Percentiles rank a stretch among this genome's conserved stretches.
phyloP scores from a whole-genome alignment of 1,140 invertebrate species.

The Procambarus clarkii region DNA sequence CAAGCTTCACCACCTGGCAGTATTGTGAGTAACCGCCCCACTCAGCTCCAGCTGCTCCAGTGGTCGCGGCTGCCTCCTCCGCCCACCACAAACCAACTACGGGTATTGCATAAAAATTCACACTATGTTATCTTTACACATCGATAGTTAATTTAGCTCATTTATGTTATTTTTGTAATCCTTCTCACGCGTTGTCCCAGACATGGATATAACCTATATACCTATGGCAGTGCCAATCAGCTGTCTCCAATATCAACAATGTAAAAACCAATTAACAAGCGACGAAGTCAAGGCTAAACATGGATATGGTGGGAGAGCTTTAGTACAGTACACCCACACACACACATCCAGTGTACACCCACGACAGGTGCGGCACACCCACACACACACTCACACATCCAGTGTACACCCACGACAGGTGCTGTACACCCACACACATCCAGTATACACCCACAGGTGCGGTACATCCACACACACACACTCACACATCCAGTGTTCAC shows the following conservation, averaged over 20 bases:
- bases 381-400: not conserved
- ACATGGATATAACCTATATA: slow-evolving; percentile 37
- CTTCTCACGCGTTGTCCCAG: slow-evolving; percentile 25
- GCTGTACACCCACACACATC: not conserved
- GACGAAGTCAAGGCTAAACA: slow-evolving; percentile 28
- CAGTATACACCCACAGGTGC: not conserved
- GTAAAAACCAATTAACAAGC: slow-evolving; percentile 21
- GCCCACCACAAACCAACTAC: not conserved
- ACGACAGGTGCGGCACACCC: too few species aligned
- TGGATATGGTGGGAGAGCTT: slow-evolving; percentile 24
- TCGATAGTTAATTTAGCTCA: not conserved
- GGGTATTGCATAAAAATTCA: slow-evolving; percentile 6
- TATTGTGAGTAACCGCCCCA: not conserved
- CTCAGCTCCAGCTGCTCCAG: not conserved
- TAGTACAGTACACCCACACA: slow-evolving; percentile 16
- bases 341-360: slow-evolving; percentile 8
- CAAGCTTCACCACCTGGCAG: too few species aligned
- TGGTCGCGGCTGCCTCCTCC: not conserved
- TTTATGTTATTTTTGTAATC: not conserved
- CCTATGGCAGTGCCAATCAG: slow-evolving; percentile 61
- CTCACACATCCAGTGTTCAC: too few species aligned
- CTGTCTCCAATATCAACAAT: slow-evolving; percentile 37
- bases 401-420: not conserved
- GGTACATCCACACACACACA: too few species aligned
- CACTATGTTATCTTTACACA: slow-evolving; percentile 11